These are phyloP conservation scores for Ascaphus truei DNA, from an alignment of 2,113 vertebrate species.

Conservation along the genomic window DNA sequence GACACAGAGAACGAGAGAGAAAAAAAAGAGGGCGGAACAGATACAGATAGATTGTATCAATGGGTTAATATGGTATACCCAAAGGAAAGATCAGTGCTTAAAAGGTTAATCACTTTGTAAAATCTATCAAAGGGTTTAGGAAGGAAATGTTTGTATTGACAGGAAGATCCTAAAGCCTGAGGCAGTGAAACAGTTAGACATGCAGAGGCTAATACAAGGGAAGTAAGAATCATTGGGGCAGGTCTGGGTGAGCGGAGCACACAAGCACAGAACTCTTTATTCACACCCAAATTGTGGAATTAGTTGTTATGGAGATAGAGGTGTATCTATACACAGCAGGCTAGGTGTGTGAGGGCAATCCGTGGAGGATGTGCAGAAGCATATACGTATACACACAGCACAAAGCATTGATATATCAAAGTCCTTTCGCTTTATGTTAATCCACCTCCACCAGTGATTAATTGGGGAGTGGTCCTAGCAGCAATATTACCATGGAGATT, in stretches of 20 bases:
- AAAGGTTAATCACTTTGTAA: constrained; percentile 77
- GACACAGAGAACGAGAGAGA: background rate
- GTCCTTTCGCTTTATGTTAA: background rate
- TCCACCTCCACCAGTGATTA: too few relatives aligned
- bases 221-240: constrained; percentile 5
- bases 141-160: constrained; percentile 75
- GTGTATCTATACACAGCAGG: constrained; percentile 17
- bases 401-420: background rate
- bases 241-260: background rate
- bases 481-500: too few relatives aligned
- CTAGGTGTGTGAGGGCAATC: constrained; percentile 2
- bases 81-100: constrained; percentile 70
- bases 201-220: constrained; percentile 11
- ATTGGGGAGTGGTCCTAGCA: too few relatives aligned
- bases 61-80: constrained; percentile 60
- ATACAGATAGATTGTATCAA: background rate
- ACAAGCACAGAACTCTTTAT: constrained; percentile 24
- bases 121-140: constrained; percentile 68
- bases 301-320: constrained; percentile 22
- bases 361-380: background rate
- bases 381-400: background rate
- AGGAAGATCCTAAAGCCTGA: constrained; percentile 60
- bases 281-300: constrained; percentile 31
- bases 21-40: background rate
- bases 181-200: constrained; percentile 48